phyloP scores from a whole-genome alignment of 2,797 vertebrate genomes.

The Percopsis omiscomaycus region DNA sequence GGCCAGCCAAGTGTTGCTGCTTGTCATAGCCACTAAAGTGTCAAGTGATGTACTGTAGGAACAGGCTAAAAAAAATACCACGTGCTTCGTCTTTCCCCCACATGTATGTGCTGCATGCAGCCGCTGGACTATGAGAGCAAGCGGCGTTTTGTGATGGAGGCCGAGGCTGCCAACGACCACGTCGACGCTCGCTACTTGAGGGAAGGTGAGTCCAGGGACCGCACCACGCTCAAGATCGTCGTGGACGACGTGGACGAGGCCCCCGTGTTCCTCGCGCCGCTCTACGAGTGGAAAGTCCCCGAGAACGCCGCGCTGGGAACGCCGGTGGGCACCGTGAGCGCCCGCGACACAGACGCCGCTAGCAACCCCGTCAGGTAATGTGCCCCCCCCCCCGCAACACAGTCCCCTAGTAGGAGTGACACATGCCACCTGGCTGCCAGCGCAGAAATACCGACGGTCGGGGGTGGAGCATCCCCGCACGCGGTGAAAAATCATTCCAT shows the following conservation, averaged over 20 bases:
- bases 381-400: background rate
- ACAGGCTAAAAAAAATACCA: background rate
- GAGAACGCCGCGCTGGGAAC: constrained; percentile 79
- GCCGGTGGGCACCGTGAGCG: constrained; percentile 79
- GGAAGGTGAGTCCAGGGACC: constrained; percentile 77
- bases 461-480: constrained; percentile 41
- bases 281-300: constrained; percentile 82
- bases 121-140: constrained; percentile 87
- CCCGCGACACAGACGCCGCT: constrained; percentile 84
- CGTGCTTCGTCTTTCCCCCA: background rate
- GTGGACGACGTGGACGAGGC: constrained; percentile 90
- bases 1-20: constrained; percentile 7
- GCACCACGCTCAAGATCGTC: constrained; percentile 82
- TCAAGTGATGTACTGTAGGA: background rate
- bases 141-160: constrained; percentile 78
- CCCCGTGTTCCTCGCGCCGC: constrained; percentile 78
- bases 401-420: constrained; percentile 42
- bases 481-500: constrained; percentile 73
- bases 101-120: constrained; percentile 61
- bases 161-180: constrained; percentile 82
- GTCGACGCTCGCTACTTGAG: constrained; percentile 76
- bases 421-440: constrained; percentile 50
- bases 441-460: constrained; percentile 28
- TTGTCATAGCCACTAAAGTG: background rate
- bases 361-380: constrained; percentile 83